Base-by-base conservation (phyloP, 53 echinoderm and acorn worm species). In the Hippasteria phrygiana region DNA sequence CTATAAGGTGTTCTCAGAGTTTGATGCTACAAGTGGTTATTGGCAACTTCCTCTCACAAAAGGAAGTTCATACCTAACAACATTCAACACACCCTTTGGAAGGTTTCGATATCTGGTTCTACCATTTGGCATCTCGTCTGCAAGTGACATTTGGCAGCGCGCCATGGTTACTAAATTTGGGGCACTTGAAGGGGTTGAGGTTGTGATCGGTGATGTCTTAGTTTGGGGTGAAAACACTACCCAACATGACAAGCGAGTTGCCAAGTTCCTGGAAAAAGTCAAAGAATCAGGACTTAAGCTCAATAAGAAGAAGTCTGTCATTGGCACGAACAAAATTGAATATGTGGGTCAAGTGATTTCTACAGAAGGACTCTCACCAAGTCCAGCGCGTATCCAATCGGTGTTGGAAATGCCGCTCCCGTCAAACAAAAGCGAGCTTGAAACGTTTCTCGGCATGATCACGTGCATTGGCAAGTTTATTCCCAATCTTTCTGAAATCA, bases 21-120 rank as follows among this genome's bases (percentile, higher is more conserved):
- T 85, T 69, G 85, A 85, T 64, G 85, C 85, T 8, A 85, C 85
- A 6, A 69, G 45, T 69, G 85, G 85, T 5, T 85, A 85, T 85
- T 69, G 85, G 85, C 85, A 85, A 39, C 47, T 85, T 2, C 67
- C 67, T 11, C 40, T 85, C 2, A 85, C 69, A 45, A 24, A 85
- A 17, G 27, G 71, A 69, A 85, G 70, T 20, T 66, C 85, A 16
- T 45, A 35, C 31, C 22, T 85, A 12, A 85, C 85, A 3, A 69
- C 85, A 9, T 85, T 85, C 45, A 85, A 85, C 70, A 80, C 80
- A 3, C 59, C 80, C 62, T 80, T 80, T 59, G 80, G 80, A 13
- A 80, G 80, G 18, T 80, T 33, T 39, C 80, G 62, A 13, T 80
- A 80, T 39, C 55, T 37, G 26, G 59, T 59, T 20, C 59, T 59